phyloP scores from a whole-genome alignment of 2,888 invertebrate genomes.

The Cyclophora albipunctata region DNA sequence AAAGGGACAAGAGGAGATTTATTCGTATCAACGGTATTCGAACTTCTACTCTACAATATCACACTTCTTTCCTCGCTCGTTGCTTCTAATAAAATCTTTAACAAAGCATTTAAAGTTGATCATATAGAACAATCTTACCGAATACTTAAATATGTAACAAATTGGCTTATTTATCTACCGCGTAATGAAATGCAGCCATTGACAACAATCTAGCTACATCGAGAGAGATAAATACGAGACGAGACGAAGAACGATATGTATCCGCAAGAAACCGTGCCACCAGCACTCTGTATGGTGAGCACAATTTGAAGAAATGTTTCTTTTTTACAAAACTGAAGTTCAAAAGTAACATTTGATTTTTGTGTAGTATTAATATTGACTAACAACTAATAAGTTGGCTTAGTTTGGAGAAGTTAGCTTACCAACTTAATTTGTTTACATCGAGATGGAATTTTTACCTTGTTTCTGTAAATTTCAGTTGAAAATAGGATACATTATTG shows the following conservation, averaged over 20 bases:
- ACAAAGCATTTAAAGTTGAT: constrained; percentile 24
- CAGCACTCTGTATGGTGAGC: constrained; percentile 19
- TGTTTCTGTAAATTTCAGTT: too few species aligned
- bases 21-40: too few species aligned
- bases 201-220: constrained; percentile 36
- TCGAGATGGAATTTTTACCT: too few species aligned
- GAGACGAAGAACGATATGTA: constrained; percentile 65
- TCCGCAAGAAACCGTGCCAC: constrained; percentile 46
- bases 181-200: constrained; percentile 30
- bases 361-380: too few species aligned
- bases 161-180: constrained; percentile 21
- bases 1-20: too few species aligned
- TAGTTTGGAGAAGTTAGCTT: too few species aligned
- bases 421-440: too few species aligned
- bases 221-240: constrained; percentile 42
- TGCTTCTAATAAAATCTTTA: constrained; percentile 26
- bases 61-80: constrained; percentile 25
- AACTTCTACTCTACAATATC: constrained; percentile 17
- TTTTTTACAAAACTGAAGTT: too few species aligned
- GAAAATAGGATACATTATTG: too few species aligned
- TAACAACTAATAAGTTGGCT: too few species aligned
- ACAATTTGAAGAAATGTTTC: too few species aligned
- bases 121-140: constrained; percentile 20
- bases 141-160: constrained; percentile 17
- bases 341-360: too few species aligned